Conservation (phyloP, 2,113 vertebrate species). For the Smithornis capensis region DNA sequence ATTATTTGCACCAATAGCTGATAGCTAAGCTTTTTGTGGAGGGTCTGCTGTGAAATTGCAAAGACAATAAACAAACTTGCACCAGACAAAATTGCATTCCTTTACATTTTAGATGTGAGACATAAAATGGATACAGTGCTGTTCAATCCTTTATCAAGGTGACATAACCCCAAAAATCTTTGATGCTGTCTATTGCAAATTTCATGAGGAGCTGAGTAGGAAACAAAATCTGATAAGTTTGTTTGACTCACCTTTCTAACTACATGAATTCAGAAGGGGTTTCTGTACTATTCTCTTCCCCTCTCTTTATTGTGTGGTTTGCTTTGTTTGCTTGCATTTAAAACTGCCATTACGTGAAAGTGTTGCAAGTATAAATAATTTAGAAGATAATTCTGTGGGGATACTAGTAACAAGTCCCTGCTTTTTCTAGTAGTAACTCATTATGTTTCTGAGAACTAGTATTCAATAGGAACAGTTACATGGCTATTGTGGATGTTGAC, state of each 20-base stretch:
- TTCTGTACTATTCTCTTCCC: conserved; percentile 71
- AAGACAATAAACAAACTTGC: conserved; percentile 64
- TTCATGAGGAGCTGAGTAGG: conserved; percentile 53
- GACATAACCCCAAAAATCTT: conserved; percentile 50
- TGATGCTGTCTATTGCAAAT: conserved; percentile 52
- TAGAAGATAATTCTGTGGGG: conserved; percentile 73
- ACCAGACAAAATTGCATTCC: conserved; percentile 62
- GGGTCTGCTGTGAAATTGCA: conserved; percentile 55
- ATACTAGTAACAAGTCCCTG: conserved; percentile 64
- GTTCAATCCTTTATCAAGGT: conserved; percentile 46
- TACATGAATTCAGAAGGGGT: conserved; percentile 59
- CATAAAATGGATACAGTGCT: conserved; percentile 42
- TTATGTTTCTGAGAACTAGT: conserved; percentile 57
- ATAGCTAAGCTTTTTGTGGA: conserved; percentile 45
- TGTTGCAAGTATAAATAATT: conserved; percentile 80
- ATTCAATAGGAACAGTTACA: conserved; percentile 52
- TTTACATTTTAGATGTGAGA: conserved; percentile 65
- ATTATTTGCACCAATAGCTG: conserved; percentile 48
- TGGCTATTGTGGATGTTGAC: conserved; percentile 43
- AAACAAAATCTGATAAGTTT: conserved; percentile 72
- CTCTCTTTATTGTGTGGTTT: conserved; percentile 83
- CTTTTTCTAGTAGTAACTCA: conserved; percentile 68
- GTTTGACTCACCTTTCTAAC: conserved; percentile 71
- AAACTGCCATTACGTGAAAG: conserved; percentile 80
- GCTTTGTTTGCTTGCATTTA: conserved; percentile 83